Base-by-base conservation (phyloP, 2,888 invertebrate genomes). In the Aphidoletes aphidimyza region DNA sequence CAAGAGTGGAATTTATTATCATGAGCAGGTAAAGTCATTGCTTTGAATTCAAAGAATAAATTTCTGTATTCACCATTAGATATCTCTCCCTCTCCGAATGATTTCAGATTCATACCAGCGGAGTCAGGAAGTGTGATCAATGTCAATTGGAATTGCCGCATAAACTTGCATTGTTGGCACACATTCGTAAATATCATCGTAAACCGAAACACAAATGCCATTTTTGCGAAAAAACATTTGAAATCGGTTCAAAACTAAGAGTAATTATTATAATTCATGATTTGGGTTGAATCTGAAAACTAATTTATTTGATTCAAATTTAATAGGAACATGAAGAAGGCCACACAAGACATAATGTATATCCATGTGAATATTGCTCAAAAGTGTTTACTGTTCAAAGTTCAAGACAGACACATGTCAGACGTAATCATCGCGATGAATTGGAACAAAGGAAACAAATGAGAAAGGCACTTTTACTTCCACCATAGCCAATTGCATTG, bases 1-100 rank as follows among this genome's bases (percentile, higher is more conserved):
- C 19, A 81, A 37, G 37, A 81, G 81, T 37, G 81, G 81, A 36
- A 37, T 81, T 6, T 81, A 81, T 81, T 81, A 81, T 37, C 81
- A 81, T 37, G 37, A 37, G n/a, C n/a, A n/a, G n/a, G n/a, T n/a
- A n/a, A n/a, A n/a, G n/a, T n/a, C n/a, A n/a, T n/a, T n/a, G n/a
- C n/a, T n/a, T n/a, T n/a, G n/a, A n/a, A n/a, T n/a, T n/a, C n/a
- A n/a, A n/a, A n/a, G n/a, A n/a, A n/a, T n/a, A n/a, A n/a, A n/a
- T n/a, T n/a, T n/a, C n/a, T n/a, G n/a, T n/a, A n/a, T n/a, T n/a
- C n/a, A n/a, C n/a, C n/a, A n/a, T n/a, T n/a, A n/a, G n/a, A n/a
- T n/a, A n/a, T n/a, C n/a, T n/a, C n/a, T n/a, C n/a, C n/a, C n/a
- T n/a, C n/a, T n/a, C n/a, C n/a, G n/a, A n/a, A n/a, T n/a, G n/a